Evolutionary conservation across 1,140 invertebrate genomes (phyloP).

Genomic region (Aphaenogaster ashmeadi): DNA sequence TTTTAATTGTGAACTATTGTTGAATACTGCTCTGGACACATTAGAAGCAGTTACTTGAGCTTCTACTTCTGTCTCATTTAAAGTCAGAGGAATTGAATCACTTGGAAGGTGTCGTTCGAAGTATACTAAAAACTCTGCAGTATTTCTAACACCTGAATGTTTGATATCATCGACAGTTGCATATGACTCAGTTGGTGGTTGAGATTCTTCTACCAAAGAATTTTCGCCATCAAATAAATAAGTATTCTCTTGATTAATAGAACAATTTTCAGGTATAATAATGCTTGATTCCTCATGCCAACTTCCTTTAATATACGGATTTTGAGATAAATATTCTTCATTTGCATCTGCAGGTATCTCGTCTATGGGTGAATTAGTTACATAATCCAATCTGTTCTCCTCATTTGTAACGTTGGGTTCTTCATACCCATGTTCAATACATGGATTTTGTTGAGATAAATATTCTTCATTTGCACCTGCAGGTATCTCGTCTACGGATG

Average conservation of each 20-base stretch:
- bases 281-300: constrained; percentile 77
- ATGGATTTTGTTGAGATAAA: background rate
- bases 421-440: background rate
- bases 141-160: background rate
- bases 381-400: constrained; percentile 52
- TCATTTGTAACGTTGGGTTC: background rate
- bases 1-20: background rate
- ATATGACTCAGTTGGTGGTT: background rate
- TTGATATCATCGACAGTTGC: background rate
- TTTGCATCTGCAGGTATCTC: background rate
- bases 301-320: constrained; percentile 53
- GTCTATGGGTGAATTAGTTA: constrained; percentile 33
- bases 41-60: background rate
- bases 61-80: background rate
- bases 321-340: background rate
- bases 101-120: background rate
- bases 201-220: background rate
- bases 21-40: background rate
- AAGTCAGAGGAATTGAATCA: background rate
- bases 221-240: constrained; percentile 63
- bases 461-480: background rate
- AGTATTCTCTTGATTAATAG: constrained; percentile 30
- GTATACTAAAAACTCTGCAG: background rate
- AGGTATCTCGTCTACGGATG: background rate
- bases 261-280: constrained; percentile 55